Conservation (phyloP, 2,888 invertebrate species). For the Anarsia innoxiella region DNA sequence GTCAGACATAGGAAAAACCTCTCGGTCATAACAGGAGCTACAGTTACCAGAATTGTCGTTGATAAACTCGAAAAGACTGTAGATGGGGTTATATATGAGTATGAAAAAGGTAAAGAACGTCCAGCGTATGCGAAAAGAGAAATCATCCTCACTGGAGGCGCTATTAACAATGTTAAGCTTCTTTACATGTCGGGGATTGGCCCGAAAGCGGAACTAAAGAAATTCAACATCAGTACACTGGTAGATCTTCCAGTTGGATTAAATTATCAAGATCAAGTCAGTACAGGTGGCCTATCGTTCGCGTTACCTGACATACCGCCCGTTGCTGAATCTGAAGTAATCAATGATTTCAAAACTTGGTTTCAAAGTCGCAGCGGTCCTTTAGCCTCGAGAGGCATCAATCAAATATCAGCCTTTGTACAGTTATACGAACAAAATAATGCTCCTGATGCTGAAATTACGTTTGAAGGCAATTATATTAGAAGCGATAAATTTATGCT, state of each 20-base stretch:
- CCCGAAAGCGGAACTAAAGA: slow-evolving; percentile 48
- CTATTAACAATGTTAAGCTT: slow-evolving; percentile 61
- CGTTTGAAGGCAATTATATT: slow-evolving; percentile 60
- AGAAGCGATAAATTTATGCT: slow-evolving; percentile 67
- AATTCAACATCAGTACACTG: slow-evolving; percentile 48
- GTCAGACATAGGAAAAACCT: slow-evolving; percentile 58
- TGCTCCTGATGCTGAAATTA: slow-evolving; percentile 60
- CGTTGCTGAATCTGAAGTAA: slow-evolving; percentile 46
- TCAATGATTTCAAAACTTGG: slow-evolving; percentile 65
- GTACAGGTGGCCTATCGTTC: slow-evolving; percentile 61
- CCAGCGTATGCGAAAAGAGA: slow-evolving; percentile 61
- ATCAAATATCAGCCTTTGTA: slow-evolving; percentile 61
- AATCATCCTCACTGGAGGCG: slow-evolving; percentile 57
- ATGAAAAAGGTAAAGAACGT: slow-evolving; percentile 56
- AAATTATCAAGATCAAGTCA: slow-evolving; percentile 66
- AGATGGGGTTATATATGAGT: slow-evolving; percentile 57
- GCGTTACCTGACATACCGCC: slow-evolving; percentile 45
- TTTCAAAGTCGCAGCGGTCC: slow-evolving; percentile 56
- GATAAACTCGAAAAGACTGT: slow-evolving; percentile 54
- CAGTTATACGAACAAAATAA: slow-evolving; percentile 60
- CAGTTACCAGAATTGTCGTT: slow-evolving; percentile 56
- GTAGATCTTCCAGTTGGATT: slow-evolving; percentile 56
- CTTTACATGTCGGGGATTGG: slow-evolving; percentile 64
- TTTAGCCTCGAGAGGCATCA: slow-evolving; percentile 61
- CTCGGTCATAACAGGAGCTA: slow-evolving; percentile 51